Base-by-base conservation (phyloP, 2,113 vertebrate species). In the Macquaria australasica region DNA sequence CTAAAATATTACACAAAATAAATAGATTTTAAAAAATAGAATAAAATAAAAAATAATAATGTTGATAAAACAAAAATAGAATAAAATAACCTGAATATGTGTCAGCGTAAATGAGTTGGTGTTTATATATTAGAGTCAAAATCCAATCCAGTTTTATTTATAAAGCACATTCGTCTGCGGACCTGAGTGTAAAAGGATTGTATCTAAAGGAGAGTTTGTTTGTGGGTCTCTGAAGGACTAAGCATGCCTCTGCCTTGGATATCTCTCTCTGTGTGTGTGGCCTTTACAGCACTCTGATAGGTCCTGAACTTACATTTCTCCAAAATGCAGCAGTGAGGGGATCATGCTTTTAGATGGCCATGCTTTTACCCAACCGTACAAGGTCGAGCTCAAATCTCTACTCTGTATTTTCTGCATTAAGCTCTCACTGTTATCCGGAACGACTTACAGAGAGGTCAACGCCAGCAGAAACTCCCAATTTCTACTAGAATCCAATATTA, bases 251-350 rank as follows among this genome's bases (percentile, higher is more conserved):
- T 50, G 50, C 28, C 58, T 62, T 6, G 50, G 8, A 6, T 45
- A 31, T 60, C 2, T 73, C 23, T 53, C 16, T 67, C 16, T 25
- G 56, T 63, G 7, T 77, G 45, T 79, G 45, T 59, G 72, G 25
- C 12, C 79, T 59, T 83, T 59, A 41, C 31, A 70, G 85, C 55
- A 25, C 82, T 28, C 5, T 0, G 20, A 71, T 6, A 58, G 71
- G 75, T 67, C 72, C 20, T 72, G 83, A 87, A 70, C 72, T 77
- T 56, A 73, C 85, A 73, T 79, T 73, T 74, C 66, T 85, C 56
- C 34, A 53, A 34, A 77, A 81, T 10, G 67, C 78, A 60, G 50
- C 71, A 56, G 78, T 59, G 25, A 34, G 14, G 9, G 76, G 80
- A 56, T 83, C 80, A 41, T 59, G 81, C 84, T 90, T 75, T 86